Base-by-base conservation (phyloP, 2,797 vertebrate genomes). In the Protonibea diacanthus region DNA sequence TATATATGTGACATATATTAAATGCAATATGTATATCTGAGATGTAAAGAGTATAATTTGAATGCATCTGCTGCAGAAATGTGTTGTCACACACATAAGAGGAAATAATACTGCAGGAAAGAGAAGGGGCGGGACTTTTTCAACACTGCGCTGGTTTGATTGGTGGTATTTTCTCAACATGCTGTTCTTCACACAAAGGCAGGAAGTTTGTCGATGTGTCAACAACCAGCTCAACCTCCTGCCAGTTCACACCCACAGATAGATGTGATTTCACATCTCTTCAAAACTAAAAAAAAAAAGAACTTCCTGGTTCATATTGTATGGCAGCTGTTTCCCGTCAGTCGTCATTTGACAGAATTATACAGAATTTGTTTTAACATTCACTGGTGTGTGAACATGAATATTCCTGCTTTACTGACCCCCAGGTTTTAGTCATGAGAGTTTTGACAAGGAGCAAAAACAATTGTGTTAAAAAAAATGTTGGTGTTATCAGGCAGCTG, bases 161-260 rank as follows among this genome's bases (percentile, higher is more conserved):
- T 64, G 11, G 5, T 57, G n/a, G 1, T 25, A 2, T 57, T 69
- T 44, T 64, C 38, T 40, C 25, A 53, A 14, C 53, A 42, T 13
- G 44, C 47, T 9, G 18, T n/a, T 68, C 8, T 45, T 53, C 44
- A 61, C 77, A 53, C 65, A 76, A 61, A 56, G 57, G 27, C 55
- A 71, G 61, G 67, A 76, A 76, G 67, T 71, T 68, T 48, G 25
- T 69, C 13, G 21, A 38, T 33, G 44, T 44, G 71, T 69, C 27
- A 42, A 52, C 71, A 65, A 7, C 0, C 10, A 21, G 51, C 23
- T 7, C 18, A 6, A 8, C 33, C 64, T 69, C 51, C 45, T n/a
- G 45, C 25, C 59, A 40, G 15, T 10, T 59, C 51, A 25, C 38
- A 21, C 21, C 44, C 1, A 38, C 13, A 33, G 5, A 23, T 23